Evolutionary conservation across 2,797 vertebrate genomes (phyloP).

Genomic region (Toxotes lorentzi): DNA sequence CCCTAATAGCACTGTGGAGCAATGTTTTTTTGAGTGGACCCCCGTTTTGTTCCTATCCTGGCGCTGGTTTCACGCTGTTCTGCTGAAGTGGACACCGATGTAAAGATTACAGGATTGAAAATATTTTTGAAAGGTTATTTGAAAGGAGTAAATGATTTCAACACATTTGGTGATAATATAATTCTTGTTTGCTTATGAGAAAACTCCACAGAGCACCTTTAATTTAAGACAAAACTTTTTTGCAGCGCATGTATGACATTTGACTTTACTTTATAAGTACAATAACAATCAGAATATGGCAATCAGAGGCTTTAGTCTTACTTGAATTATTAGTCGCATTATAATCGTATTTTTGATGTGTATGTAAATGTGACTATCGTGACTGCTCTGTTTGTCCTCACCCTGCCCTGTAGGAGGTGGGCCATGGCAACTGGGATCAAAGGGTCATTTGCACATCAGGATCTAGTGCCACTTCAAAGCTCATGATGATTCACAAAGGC

Average conservation of each 20-base stretch:
- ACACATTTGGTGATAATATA: neutral
- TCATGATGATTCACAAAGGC: constrained; percentile 66
- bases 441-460: constrained; percentile 82
- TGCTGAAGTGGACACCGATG: neutral
- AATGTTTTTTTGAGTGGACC: neutral
- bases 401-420: constrained; percentile 29
- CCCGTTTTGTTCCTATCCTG: neutral
- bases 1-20: neutral
- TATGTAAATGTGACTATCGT: constrained; percentile 64
- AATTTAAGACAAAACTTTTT: neutral
- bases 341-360: constrained; percentile 47
- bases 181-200: neutral
- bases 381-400: constrained; percentile 44
- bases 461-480: constrained; percentile 77
- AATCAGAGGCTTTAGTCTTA: neutral
- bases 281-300: constrained; percentile 14
- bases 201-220: constrained; percentile 6
- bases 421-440: constrained; percentile 70
- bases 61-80: neutral
- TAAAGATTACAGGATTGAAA: no score
- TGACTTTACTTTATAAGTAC: neutral
- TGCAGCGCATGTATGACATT: neutral
- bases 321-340: constrained; percentile 41
- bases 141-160: neutral
- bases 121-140: no score